Conservation (phyloP, 2,113 vertebrate species). For the Microcebus tavaratra region DNA sequence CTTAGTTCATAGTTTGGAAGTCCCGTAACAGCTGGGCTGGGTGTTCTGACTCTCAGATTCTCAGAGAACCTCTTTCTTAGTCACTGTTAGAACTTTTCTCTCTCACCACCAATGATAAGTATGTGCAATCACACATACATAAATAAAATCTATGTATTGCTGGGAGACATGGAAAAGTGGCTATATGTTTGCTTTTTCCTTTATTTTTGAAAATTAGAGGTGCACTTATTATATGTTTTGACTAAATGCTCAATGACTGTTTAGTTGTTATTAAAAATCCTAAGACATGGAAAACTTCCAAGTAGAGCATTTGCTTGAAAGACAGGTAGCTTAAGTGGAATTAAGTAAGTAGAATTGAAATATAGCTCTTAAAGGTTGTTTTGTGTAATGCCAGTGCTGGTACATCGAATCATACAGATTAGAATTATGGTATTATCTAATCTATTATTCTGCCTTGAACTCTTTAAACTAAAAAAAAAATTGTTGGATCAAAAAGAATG, state of each 20-base stretch:
- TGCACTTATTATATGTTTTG: background rate
- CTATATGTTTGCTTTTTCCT: background rate
- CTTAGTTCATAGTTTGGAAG: background rate
- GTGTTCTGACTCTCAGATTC: background rate
- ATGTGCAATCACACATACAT: no score
- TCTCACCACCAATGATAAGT: background rate
- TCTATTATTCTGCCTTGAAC: background rate
- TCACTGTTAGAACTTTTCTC: background rate
- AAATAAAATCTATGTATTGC: fast-evolving
- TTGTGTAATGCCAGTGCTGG: background rate
- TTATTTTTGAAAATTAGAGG: background rate
- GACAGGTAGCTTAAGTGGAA: background rate
- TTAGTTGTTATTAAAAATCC: background rate
- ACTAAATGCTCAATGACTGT: background rate
- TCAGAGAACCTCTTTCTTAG: background rate
- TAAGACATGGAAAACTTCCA: background rate
- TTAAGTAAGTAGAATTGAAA: background rate
- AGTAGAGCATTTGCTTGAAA: background rate
- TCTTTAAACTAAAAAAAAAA: background rate
- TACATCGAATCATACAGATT: background rate
- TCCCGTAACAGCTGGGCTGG: background rate
- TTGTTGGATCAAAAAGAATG: background rate
- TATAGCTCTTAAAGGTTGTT: background rate
- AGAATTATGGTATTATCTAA: background rate
- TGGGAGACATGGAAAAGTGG: background rate